Percentiles rank a stretch among this genome's conserved stretches.
phyloP scores from a whole-genome alignment of 1,140 invertebrate genomes.

The Euborellia annulipes region DNA sequence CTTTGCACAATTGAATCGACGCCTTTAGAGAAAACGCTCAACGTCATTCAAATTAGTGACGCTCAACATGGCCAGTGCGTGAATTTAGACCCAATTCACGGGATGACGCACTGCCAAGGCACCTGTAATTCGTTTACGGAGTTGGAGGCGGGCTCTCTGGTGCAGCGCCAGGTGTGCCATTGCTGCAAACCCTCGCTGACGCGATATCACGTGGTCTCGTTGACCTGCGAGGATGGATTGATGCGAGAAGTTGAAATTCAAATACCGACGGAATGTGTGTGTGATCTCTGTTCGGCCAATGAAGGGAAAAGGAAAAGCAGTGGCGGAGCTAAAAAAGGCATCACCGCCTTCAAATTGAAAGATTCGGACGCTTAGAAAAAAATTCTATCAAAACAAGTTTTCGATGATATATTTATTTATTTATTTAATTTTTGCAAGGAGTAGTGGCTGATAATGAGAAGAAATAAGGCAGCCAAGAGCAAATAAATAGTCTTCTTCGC shows the following conservation, averaged over 20 bases:
- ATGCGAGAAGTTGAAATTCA: slow-evolving; percentile 29
- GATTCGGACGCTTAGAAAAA: slow-evolving; percentile 1
- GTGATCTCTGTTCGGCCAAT: slow-evolving; percentile 28
- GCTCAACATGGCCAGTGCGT: slow-evolving; percentile 37
- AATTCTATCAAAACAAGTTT: too few species aligned
- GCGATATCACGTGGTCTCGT: slow-evolving; percentile 25
- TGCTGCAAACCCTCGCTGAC: slow-evolving; percentile 39
- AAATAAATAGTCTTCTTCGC: too few species aligned
- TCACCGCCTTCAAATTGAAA: background rate
- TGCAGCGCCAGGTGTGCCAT: slow-evolving; percentile 26
- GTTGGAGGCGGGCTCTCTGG: slow-evolving; percentile 33
- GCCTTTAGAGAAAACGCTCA: slow-evolving; percentile 32
- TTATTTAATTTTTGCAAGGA: too few species aligned
- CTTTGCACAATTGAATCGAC: slow-evolving; percentile 36
- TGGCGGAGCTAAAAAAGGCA: background rate
- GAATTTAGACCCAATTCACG: slow-evolving; percentile 36
- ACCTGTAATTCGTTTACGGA: slow-evolving; percentile 43
- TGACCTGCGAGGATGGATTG: slow-evolving; percentile 36
- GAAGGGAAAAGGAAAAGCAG: background rate
- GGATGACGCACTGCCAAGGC: slow-evolving; percentile 47
- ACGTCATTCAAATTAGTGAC: slow-evolving; percentile 30
- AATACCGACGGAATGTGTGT: slow-evolving; percentile 35
- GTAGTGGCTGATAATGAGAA: too few species aligned
- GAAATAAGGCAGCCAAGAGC: too few species aligned
- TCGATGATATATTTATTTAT: too few species aligned